Base-by-base conservation (phyloP, 2,888 invertebrate species). In the Eurytoma californica region DNA sequence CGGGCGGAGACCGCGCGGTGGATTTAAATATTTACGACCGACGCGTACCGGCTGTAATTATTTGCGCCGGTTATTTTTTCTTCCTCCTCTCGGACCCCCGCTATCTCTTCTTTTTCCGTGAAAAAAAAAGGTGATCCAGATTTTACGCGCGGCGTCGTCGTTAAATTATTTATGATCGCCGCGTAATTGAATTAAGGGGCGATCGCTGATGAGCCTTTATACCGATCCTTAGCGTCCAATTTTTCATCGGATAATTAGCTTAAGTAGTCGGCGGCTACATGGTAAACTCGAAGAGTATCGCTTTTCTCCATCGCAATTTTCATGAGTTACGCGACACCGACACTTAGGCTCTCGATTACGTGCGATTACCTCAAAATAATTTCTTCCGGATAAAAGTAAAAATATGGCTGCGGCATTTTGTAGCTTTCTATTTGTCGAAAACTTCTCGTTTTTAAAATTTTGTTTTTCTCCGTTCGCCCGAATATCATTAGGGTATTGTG, bases 11-110 rank as follows among this genome's bases (percentile, higher is more conserved):
- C 55, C 5, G 58, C 53, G 55, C 12, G 72, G 61, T 49, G 55
- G 61, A 55, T 55, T 68, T 69, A 69, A 69, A 76, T 70, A 63
- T 68, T 60, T 68, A 76, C 20, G 47, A 47, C 16, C 30, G 65
- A 55, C 7, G 39, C 53, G 53, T 53, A 53, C 53, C 53, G 63
- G 16, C 73, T 9, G 16, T 47, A 65, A 73, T 73, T 72, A 63
- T 63, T 65, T 18, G 20, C 53, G 49, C n/a, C n/a, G 66, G 12
- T 16, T 51, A 14, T 28, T 5, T n/a, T 70, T 9, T 72, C 51
- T 72, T 72, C 3, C 7, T 39, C 39, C 39, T 39, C 39, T 39
- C 7, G 39, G 39, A 39, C 39, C 39, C 39, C 5, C 39, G 39
- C 39, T 39, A 7, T 39, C 39, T 39, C 3, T 39, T 3, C 7